Evolutionary conservation across 2,113 vertebrate genomes (phyloP), one percentile per base, ranked within the genome.

Genomic region (Alligator sinensis): DNA sequence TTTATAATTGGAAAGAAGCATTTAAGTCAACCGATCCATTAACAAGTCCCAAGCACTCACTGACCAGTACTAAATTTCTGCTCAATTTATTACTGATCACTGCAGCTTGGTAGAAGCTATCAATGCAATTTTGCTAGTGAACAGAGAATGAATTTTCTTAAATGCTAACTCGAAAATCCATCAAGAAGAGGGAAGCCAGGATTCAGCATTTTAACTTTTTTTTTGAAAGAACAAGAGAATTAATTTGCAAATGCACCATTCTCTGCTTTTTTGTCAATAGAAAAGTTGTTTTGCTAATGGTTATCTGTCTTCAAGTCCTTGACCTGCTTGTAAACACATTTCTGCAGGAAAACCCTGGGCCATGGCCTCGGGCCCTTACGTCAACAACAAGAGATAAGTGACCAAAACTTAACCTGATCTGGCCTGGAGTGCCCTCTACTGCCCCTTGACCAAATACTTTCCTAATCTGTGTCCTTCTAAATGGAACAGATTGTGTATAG

Each of bases 281-380:
- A 96, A 98, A 98, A 97, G 97, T 98, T 98, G 98, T 98, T 99
- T 98, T 98, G 98, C 98, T 99, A 99, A 99, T 98, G 98, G 98
- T 98, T 99, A 99, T 99, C 99, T 99, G 98, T 98, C 98, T 98
- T 96, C 97, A 98, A 99, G 99, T 99, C 99, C 99, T 99, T 99
- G 99, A 99, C 99, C 99, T 98, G 98, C 97, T 98, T 99, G 99
- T 99, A 99, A 99, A 99, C 99, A 99, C 96, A 96, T 98, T 98
- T 98, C 98, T 98, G 94, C 98, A 99, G 98, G 98, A 98, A 98
- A 98, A 98, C 97, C 97, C 97, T 96, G 96, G 97, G 98, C 97
- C 97, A 82, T 95, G 98, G 98, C 98, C 98, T 98, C 98, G 58
- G 97, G 98, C 98, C 98, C 98, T 98, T 99, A 98, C 98, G 98